A percentile compares a stretch with the other conserved stretches of the same genome.
Evolutionary conservation across 2,113 vertebrate species (phyloP).

Genomic region (Stegastes partitus): DNA sequence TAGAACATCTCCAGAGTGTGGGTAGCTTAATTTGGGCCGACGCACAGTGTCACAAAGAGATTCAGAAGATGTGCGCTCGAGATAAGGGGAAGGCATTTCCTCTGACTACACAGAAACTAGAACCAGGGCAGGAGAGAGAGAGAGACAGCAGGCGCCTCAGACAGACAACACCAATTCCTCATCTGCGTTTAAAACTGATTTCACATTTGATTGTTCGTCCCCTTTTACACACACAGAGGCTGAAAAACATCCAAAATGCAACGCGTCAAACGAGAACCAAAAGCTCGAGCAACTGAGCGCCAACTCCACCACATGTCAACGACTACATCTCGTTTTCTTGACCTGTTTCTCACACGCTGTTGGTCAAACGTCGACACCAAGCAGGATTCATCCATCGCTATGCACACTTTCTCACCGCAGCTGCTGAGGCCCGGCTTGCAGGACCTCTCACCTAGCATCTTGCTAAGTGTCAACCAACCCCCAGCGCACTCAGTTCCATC

Average conservation of each 20-base stretch:
- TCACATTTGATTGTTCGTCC: neutral
- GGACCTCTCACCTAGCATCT: slow-evolving; percentile 57
- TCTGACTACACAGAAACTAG: slow-evolving; percentile 81
- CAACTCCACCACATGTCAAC: too few species aligned
- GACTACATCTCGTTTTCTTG: too few species aligned
- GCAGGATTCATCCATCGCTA: neutral
- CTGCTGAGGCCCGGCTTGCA: slow-evolving; percentile 19
- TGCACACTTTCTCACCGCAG: slow-evolving; percentile 2
- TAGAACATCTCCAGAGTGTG: slow-evolving; percentile 56
- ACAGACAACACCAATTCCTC: slow-evolving; percentile 76
- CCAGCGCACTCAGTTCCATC: slow-evolving; percentile 81
- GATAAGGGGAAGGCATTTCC: slow-evolving; percentile 90
- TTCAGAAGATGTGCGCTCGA: slow-evolving; percentile 87
- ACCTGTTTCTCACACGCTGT: too few species aligned
- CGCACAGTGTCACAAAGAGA: slow-evolving; percentile 54
- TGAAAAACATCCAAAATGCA: too few species aligned
- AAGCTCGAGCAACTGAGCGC: too few species aligned
- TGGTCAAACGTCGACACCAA: neutral
- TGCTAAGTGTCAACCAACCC: slow-evolving; percentile 46
- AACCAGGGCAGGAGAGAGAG: slow-evolving; percentile 66
- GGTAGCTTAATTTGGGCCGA: slow-evolving; percentile 60
- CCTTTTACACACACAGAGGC: too few species aligned
- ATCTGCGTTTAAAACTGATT: slow-evolving; percentile 57
- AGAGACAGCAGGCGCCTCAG: slow-evolving; percentile 45
- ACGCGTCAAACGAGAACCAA: too few species aligned